Evolutionary conservation across 2,888 invertebrate species (phyloP).

Genomic region (Trichogramma evanescens): DNA sequence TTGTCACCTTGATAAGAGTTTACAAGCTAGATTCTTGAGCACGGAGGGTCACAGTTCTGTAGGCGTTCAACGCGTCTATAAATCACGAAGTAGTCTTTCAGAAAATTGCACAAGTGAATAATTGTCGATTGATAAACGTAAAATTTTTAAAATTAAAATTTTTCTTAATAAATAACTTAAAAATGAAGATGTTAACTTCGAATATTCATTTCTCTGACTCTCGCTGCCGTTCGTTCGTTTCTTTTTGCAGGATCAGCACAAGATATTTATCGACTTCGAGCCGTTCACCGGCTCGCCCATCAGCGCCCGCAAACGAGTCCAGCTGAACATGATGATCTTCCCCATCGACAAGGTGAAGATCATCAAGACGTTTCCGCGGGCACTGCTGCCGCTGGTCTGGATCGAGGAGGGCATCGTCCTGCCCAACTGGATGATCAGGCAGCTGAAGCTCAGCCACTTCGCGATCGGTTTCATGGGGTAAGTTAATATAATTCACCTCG

Average conservation of each 20-base stretch:
- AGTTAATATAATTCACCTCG: slow-evolving; percentile 4
- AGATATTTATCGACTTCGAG: slow-evolving; percentile 71
- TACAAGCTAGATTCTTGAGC: too few relatives aligned
- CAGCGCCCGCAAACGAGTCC: slow-evolving; percentile 64
- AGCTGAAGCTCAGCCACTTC: slow-evolving; percentile 31
- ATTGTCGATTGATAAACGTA: too few relatives aligned
- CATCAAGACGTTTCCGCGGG: slow-evolving; percentile 59
- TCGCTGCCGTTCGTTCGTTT: not conserved
- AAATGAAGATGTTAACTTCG: too few relatives aligned
- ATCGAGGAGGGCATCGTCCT: slow-evolving; percentile 61
- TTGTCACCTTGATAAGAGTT: too few relatives aligned
- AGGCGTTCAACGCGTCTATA: too few relatives aligned
- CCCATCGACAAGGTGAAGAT: slow-evolving; percentile 60
- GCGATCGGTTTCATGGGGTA: slow-evolving; percentile 27
- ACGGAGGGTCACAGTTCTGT: too few relatives aligned
- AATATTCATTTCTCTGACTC: not conserved
- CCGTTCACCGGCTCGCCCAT: slow-evolving; percentile 71
- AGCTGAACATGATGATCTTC: slow-evolving; percentile 64
- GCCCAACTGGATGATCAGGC: slow-evolving; percentile 31
- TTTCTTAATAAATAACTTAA: too few relatives aligned
- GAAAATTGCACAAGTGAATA: too few relatives aligned
- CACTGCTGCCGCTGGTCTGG: slow-evolving; percentile 70
- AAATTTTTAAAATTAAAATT: too few relatives aligned
- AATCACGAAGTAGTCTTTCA: too few relatives aligned
- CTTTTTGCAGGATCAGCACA: slow-evolving; percentile 57